Evolutionary conservation across 1,140 invertebrate species (phyloP).

Genomic region (Gryllus bimaculatus): DNA sequence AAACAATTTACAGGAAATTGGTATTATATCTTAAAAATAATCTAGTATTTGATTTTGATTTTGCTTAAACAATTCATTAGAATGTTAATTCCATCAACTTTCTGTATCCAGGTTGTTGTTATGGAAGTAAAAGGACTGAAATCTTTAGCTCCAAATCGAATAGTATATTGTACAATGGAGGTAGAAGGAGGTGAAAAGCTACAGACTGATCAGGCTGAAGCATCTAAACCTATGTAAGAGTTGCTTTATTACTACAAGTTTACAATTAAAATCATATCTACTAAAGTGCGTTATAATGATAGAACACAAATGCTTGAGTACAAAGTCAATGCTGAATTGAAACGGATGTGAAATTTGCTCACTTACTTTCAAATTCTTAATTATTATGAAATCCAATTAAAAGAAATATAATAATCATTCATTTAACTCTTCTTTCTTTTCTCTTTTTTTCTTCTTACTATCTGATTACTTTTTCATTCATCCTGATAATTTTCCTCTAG

Average conservation of each 20-base stretch:
- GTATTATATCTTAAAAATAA: no score
- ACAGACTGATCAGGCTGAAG: slow-evolving; percentile 98
- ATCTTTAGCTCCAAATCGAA: slow-evolving; percentile 89
- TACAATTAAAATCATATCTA: no score
- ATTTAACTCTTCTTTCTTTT: not conserved
- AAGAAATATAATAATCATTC: not conserved
- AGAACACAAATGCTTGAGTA: no score
- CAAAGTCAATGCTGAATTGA: no score
- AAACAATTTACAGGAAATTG: no score
- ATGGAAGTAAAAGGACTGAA: slow-evolving; percentile 99
- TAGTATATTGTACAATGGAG: slow-evolving; percentile 99
- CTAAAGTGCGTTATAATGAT: no score
- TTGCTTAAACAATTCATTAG: no score
- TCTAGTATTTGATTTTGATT: no score
- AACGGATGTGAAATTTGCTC: no score
- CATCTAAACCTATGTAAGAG: slow-evolving; percentile 90
- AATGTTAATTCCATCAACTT: not conserved
- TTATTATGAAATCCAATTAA: slow-evolving; percentile 1
- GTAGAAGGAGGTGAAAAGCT: slow-evolving; percentile 96
- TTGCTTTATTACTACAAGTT: no score
- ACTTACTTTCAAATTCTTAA: not conserved
- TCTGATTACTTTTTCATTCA: slow-evolving; percentile 17
- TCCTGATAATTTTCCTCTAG: slow-evolving; percentile 36
- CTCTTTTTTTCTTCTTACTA: not conserved
- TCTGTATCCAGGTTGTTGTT: slow-evolving; percentile 70